Base-by-base conservation (phyloP, 2,113 vertebrate genomes). In the mouse (Mus musculus) region DNA sequence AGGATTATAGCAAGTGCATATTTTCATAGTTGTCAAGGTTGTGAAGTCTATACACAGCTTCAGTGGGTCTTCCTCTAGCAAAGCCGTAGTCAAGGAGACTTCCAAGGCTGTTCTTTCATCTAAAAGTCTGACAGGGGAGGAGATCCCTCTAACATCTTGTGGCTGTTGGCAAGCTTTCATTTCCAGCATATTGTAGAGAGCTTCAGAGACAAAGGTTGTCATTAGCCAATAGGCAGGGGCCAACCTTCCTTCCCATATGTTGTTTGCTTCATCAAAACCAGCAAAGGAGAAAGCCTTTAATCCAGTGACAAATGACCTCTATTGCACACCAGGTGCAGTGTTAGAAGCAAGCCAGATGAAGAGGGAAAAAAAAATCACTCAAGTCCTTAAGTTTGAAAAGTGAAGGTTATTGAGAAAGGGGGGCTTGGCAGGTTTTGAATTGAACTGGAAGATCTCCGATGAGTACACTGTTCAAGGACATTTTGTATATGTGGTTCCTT, bases 331-430 rank as follows among this genome's bases (percentile, higher is more conserved):
- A 86, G 46, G 26, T 12, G 13, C 3, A 4, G 7, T 52, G 4
- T 71, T 22, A 93, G n/a, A 85, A 59, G 65, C n/a, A 36, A 76
- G 69, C 33, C 59, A 76, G 8, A 20, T 28, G 39, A 30, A 3
- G 36, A 56, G 11, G 3, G 14, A 19, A 61, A 89, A 28, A 69
- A 5, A 42, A 82, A 88, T 90, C 36, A 63, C 0, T 20, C 7
- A 59, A 89, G 5, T 36, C 49, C 3, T 12, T n/a, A 26, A 28
- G 36, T 36, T 26, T 7, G 30, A 20, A 11, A 91, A 46, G 26
- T 36, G 3, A 42, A 16, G 5, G 52, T n/a, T 39, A 52, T 0
- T 61, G 1, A 13, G 39, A 28, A 9, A 11, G 12, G 26, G 2
- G 61, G 30, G 0, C 3, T 59, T 42, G 56, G 26, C 9, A 59